Conservation (phyloP, 2,888 invertebrate genomes). For the Diarsia mendica region DNA sequence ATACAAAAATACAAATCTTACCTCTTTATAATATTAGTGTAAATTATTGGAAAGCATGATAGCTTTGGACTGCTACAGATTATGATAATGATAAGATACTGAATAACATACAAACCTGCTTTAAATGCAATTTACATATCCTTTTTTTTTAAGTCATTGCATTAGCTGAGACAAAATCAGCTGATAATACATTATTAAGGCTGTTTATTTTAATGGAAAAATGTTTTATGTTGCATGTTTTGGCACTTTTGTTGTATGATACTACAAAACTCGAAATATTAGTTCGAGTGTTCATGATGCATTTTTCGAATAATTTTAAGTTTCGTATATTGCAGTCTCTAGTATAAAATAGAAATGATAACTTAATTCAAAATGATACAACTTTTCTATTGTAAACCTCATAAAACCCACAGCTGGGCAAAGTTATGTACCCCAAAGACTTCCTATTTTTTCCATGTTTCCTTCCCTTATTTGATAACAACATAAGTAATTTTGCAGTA, state of each 20-base stretch:
- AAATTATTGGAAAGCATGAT: too few species aligned
- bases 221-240: background rate
- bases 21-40: too few species aligned
- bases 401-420: background rate
- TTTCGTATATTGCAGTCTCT: background rate
- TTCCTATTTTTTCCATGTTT: background rate
- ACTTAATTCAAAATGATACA: background rate
- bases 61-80: background rate
- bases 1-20: too few species aligned
- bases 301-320: background rate
- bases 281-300: background rate
- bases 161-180: background rate
- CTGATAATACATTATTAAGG: background rate
- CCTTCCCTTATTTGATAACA: background rate
- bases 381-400: background rate
- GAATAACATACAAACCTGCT: background rate
- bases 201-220: background rate
- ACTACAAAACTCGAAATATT: too few species aligned
- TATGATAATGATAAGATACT: background rate
- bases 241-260: background rate
- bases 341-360: background rate
- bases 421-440: background rate
- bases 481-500: background rate
- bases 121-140: background rate
- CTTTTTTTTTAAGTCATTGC: background rate